phyloP scores from a whole-genome alignment of 2,113 vertebrate genomes.

The Nesoenas mayeri region DNA sequence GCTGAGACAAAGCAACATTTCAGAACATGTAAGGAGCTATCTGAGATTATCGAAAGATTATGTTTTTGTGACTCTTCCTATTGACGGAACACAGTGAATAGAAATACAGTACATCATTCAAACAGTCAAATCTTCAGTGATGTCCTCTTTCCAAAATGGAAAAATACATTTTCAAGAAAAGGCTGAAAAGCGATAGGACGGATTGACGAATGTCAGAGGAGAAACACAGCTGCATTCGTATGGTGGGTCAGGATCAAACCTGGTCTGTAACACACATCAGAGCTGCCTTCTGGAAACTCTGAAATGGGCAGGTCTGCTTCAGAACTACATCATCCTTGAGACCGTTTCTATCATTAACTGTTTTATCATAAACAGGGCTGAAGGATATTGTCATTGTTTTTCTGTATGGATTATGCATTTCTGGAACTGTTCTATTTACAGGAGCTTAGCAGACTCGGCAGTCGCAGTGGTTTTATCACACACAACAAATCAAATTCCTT shows the following conservation, averaged over 20 bases:
- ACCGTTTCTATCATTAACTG: neutral
- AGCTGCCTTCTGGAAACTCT: neutral
- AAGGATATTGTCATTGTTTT: neutral
- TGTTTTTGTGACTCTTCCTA: neutral
- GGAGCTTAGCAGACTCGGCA: neutral
- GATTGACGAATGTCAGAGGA: too few species aligned
- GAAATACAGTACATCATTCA: neutral
- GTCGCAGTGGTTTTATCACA: neutral
- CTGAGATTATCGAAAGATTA: neutral
- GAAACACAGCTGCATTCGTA: neutral
- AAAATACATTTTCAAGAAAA: neutral
- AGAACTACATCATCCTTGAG: neutral
- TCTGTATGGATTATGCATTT: neutral
- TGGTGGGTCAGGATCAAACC: neutral
- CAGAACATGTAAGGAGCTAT: neutral
- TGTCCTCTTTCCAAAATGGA: neutral
- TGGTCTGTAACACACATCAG: neutral
- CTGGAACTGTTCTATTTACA: neutral
- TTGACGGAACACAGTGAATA: neutral
- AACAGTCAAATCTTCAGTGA: neutral
- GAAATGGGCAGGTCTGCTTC: neutral
- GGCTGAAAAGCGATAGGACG: neutral
- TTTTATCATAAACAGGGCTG: neutral
- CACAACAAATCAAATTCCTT: neutral
- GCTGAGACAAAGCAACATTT: conserved; percentile 73